Evolutionary conservation across 2,888 invertebrate genomes (phyloP).

Genomic region (Melinaea menophilus): DNA sequence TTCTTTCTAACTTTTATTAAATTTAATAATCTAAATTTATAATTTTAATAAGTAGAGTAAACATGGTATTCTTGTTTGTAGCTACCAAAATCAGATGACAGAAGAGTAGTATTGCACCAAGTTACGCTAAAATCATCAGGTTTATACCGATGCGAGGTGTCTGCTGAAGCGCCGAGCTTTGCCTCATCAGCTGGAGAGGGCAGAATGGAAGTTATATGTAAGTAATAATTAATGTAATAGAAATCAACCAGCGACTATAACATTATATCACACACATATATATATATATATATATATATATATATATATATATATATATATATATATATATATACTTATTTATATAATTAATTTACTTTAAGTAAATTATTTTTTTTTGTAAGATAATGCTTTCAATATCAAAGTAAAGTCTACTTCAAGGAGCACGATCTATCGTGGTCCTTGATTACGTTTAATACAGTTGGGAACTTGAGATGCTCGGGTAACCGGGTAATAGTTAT

Average conservation of each 20-base stretch:
- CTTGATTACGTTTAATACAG: too few relatives aligned
- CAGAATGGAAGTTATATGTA: conserved; percentile 88
- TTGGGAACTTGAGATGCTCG: too few relatives aligned
- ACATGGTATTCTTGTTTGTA: conserved; percentile 39
- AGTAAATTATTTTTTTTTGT: too few relatives aligned
- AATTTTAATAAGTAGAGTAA: background rate
- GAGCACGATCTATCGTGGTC: too few relatives aligned
- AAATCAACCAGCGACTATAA: background rate
- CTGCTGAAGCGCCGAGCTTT: conserved; percentile 88
- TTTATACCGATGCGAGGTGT: conserved; percentile 86
- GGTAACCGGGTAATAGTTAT: too few relatives aligned
- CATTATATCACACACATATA: background rate
- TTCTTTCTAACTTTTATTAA: background rate
- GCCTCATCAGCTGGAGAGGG: conserved; percentile 86
- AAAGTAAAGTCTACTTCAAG: too few relatives aligned
- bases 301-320: too few relatives aligned
- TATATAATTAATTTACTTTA: too few relatives aligned
- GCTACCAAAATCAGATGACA: conserved; percentile 83
- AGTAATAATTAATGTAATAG: conserved; percentile 56
- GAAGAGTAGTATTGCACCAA: conserved; percentile 80
- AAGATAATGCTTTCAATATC: too few relatives aligned
- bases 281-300: too few relatives aligned
- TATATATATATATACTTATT: too few relatives aligned
- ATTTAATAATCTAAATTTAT: too few relatives aligned
- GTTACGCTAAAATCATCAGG: conserved; percentile 85